Evolutionary conservation across 2,797 vertebrate genomes (phyloP).

Genomic region (Anniella stebbinsi): DNA sequence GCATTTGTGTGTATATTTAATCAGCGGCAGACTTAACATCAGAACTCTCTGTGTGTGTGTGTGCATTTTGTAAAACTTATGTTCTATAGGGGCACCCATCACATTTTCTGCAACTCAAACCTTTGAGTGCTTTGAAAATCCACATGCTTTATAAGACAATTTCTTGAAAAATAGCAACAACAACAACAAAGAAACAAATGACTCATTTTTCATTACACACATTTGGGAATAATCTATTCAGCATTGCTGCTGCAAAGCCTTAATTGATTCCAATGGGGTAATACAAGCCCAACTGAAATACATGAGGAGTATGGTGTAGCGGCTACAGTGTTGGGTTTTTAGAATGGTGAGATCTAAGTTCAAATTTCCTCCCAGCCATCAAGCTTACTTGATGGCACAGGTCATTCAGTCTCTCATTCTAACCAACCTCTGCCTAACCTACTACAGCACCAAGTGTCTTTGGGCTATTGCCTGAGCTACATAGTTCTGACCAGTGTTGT

Average conservation of each 20-base stretch:
- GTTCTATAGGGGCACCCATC: neutral
- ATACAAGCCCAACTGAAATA: neutral
- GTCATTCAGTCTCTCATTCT: neutral
- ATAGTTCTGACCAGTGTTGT: too few relatives aligned
- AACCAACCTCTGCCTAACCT: neutral
- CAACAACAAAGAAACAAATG: neutral
- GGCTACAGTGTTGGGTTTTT: neutral
- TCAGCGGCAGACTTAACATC: slow-evolving; percentile 67
- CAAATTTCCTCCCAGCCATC: neutral
- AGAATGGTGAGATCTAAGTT: neutral
- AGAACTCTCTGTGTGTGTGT: slow-evolving; percentile 46
- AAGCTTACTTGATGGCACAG: neutral
- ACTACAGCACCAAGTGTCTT: neutral
- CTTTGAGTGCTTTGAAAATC: neutral
- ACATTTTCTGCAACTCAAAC: slow-evolving; percentile 8
- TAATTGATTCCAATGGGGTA: neutral
- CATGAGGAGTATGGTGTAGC: neutral
- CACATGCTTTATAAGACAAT: neutral
- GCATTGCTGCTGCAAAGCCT: neutral
- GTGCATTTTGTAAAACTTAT: slow-evolving; percentile 1
- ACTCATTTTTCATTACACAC: neutral
- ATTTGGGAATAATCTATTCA: neutral
- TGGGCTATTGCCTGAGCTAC: neutral
- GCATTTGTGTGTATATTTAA: slow-evolving; percentile 71
- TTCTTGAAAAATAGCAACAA: neutral